Base-by-base conservation (phyloP, 2,888 invertebrate genomes). In the Campopleginae sp. region DNA sequence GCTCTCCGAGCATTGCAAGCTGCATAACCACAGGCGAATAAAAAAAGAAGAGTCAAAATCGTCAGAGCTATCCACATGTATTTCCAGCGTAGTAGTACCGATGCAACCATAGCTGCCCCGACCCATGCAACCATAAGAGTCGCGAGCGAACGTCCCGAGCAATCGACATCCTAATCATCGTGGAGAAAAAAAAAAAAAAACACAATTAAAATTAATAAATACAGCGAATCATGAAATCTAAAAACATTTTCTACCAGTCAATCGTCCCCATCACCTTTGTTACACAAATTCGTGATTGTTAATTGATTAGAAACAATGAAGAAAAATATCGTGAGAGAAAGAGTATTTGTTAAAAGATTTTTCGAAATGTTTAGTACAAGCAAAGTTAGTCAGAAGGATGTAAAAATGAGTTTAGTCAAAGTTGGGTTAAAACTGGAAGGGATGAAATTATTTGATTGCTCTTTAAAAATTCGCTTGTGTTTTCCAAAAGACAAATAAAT, bases 1-100 rank as follows among this genome's bases (percentile, higher is more conserved):
- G 80, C 82, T 54, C 86, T 87, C 14, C 88, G 86, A 14, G 89
- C 87, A 48, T 87, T 89, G 83, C 88, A 90, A 1, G 90, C 88
- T 14, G 90, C 89, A 23, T 91, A 91, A 38, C 89, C 91, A 77
- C 91, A 91, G 63, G 89, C 89, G 58, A 90, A 74, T 17, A 91
- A 80, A 68, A 91, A 91, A n/a, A 91, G 84, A 38, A 91, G 72
- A 38, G 91, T 91, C 38, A 91, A 54, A 65, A 91, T 79, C 23
- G 89, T 89, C 72, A 91, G 85, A 14, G 90, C 90, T 31, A 91
- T 88, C 91, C 91, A 91, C 91, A 91, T 90, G 77, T 91, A 90
- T 63, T 90, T 89, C 91, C 91, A 91, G 44, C 89, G 87, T 23
- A 91, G 80, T 33, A 91, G 80, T 58, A 91, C 86, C 31, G 91